Base-by-base conservation (phyloP, 2,888 invertebrate species). In the Heliconius sara region DNA sequence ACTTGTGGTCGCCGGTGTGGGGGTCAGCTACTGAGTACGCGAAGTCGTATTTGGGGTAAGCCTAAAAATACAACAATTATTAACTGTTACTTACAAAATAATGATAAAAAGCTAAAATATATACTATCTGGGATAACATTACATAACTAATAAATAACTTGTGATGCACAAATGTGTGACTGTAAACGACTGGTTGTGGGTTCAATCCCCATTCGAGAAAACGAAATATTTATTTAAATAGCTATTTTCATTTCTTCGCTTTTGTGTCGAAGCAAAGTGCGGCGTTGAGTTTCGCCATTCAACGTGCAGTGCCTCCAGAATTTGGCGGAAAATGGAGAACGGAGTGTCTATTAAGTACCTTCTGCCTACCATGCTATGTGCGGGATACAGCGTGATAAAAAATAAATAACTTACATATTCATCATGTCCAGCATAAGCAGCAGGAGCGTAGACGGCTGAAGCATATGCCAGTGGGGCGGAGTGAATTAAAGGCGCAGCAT, bases 1-100 rank as follows among this genome's bases (percentile, higher is more conserved):
- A 86, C 86, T 95, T 95, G 85, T 93, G 92, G 88, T 95, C 95
- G 39, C 94, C 95, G 70, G 94, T 94, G 83, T 95, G 93, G n/a
- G 90, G 90, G 85, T 94, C 94, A 70, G 90, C 87, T 74, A 94
- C 94, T 78, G 92, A 92, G 86, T 94, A 94, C 76, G 90, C 90
- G 86, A 88, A 93, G 84, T 89, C 86, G 82, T 88, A 88, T 83
- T 87, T 87, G 68, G 88, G 88, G 79, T 89, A 85, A 43, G 87
- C 84, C 88, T 89, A 79, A 7, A 34, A 52, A 60, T 60, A 30
- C 9, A n/a, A 25, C 10, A n/a, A 47, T 19, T 22, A 57, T n/a
- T n/a, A 9, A n/a, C 22, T 57, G 57, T 57, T n/a, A 57, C 19
- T 19, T 52, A 52, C 13, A 47, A 47, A 47, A 47, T 47, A 47